Base-by-base conservation (phyloP, 1,140 invertebrate species). In the Eueides isabella region DNA sequence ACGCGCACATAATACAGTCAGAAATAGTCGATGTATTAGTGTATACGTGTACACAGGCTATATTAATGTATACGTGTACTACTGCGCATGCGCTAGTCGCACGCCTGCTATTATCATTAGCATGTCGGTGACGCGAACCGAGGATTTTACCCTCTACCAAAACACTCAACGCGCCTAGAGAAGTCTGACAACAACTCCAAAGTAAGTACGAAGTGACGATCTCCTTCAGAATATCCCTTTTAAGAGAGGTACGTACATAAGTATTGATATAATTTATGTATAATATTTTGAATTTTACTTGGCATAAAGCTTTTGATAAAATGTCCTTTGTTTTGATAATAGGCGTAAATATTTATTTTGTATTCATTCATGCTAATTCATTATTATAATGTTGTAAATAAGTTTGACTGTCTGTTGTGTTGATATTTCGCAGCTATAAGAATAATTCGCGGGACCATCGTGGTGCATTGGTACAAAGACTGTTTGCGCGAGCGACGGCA, bases 261-360 rank as follows among this genome's bases (percentile, higher is more conserved):
- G 19, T 55, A 55, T 55, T 55, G 23, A 55, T 26, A 55, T 55
- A 55, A 55, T 55, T 55, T 55, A 55, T 55, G 11, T 26, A 55
- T 38, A 38, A 14, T 38, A 38, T 26, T 55, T 55, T 55, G 48
- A 23, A 55, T 11, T 26, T 26, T 55, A 23, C n/a, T 55, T 55
- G 23, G 44, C 7, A 23, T 9, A 55, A 55, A 55, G 23, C 23
- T 55, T 55, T 55, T 55, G 26, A 26, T 55, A 26, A 11, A 26
- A 11, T 55, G 23, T 12, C 23, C 48, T 55, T 55, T 55, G 19
- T 55, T 23, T 55, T 23, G 48, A 19, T n/a, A n/a, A n/a, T n/a
- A n/a, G n/a, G n/a, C n/a, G n/a, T n/a, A n/a, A n/a, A n/a, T n/a
- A 2, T 55, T 26, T 55, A 2, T 55, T 55, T 12, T 23, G 7